phyloP scores from a whole-genome alignment of 2,797 vertebrate genomes.

The Vespertilio murinus region DNA sequence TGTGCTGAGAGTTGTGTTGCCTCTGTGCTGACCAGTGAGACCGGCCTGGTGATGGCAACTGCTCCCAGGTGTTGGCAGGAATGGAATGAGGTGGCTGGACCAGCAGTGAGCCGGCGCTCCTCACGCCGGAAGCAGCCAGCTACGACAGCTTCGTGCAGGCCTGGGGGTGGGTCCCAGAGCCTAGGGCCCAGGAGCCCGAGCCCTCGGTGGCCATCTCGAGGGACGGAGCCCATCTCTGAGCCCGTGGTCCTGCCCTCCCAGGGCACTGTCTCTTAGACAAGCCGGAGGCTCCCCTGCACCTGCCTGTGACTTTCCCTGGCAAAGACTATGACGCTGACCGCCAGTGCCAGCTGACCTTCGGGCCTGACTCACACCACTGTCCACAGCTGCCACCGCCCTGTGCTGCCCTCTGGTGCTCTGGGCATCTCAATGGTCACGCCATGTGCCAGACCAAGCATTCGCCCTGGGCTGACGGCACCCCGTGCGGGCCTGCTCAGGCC shows the following conservation, averaged over 20 bases:
- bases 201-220: not conserved
- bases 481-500: constrained; percentile 73
- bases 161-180: not conserved
- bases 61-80: not conserved
- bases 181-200: not conserved
- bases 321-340: constrained; percentile 79
- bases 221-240: not conserved
- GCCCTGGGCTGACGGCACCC: constrained; percentile 85
- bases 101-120: not conserved
- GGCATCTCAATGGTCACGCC: constrained; percentile 78
- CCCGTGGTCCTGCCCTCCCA: constrained; percentile 16
- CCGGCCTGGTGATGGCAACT: no score
- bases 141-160: not conserved
- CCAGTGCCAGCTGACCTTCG: constrained; percentile 86
- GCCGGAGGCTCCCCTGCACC: constrained; percentile 79
- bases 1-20: not conserved
- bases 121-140: not conserved
- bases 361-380: constrained; percentile 82
- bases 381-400: constrained; percentile 82
- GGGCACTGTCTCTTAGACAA: constrained; percentile 85
- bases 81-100: not conserved
- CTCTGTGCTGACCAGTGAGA: not conserved
- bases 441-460: constrained; percentile 86
- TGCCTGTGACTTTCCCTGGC: constrained; percentile 82
- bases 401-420: constrained; percentile 84